phyloP scores from a whole-genome alignment of 2,113 vertebrate genomes.

The Okapia johnstoni region DNA sequence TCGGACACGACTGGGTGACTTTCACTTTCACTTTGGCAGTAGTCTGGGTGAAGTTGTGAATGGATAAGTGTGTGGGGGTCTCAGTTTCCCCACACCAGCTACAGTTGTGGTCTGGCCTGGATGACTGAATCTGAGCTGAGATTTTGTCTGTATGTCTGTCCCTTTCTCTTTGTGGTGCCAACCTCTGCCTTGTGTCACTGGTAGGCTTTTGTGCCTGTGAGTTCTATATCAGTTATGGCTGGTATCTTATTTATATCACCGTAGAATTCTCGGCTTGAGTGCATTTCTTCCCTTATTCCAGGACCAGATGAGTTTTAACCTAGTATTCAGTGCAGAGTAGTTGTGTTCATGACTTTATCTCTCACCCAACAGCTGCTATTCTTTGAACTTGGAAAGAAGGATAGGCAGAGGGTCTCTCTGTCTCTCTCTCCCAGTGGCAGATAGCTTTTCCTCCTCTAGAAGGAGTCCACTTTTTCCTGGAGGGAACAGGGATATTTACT shows the following conservation, averaged over 20 bases:
- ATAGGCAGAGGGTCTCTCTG: not conserved
- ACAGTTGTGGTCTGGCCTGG: not conserved
- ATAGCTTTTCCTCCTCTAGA: not conserved
- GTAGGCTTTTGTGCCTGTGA: not conserved
- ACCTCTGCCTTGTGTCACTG: not conserved
- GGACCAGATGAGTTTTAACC: not conserved
- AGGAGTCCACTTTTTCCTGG: not conserved
- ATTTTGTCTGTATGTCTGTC: not conserved
- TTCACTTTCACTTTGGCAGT: not conserved
- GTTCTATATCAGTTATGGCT: not conserved
- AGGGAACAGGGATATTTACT: not conserved
- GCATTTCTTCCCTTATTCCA: not conserved
- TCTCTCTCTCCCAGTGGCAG: not conserved
- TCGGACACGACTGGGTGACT: not conserved
- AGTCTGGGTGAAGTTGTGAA: not conserved
- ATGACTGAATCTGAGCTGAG: not conserved
- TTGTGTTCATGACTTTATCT: not conserved
- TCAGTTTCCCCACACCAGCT: not conserved
- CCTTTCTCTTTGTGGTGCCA: not conserved
- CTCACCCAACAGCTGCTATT: not conserved
- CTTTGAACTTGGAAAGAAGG: not conserved
- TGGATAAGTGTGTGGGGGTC: not conserved
- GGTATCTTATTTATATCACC: not conserved
- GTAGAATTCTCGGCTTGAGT: not conserved
- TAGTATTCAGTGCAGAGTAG: not conserved